phyloP scores from a whole-genome alignment of 1,140 invertebrate genomes.

The Plectus sambesii region DNA sequence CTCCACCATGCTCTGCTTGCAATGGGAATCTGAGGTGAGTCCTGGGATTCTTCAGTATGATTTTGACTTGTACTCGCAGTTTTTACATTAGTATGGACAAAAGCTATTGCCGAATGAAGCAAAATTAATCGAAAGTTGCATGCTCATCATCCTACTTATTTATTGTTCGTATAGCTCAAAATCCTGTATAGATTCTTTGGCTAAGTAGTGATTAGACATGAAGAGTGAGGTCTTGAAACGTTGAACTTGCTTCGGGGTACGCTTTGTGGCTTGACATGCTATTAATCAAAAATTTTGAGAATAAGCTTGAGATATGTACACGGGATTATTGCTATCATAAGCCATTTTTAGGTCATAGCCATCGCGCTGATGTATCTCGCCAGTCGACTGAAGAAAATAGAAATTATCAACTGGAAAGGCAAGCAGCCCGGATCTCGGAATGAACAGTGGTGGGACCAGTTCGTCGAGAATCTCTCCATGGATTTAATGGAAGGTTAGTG shows the following conservation, averaged over 20 bases:
- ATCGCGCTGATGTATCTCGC: constrained; percentile 24
- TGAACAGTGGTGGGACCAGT: constrained; percentile 6
- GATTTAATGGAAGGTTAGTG: background rate
- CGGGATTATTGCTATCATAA: too few relatives aligned
- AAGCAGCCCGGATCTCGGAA: background rate
- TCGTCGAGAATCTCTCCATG: background rate
- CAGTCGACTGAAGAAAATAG: background rate
- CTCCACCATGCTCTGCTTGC: constrained; percentile 85
- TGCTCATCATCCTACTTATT: too few relatives aligned
- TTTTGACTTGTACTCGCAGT: background rate
- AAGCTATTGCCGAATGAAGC: too few relatives aligned
- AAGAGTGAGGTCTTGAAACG: too few relatives aligned
- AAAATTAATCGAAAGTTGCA: too few relatives aligned
- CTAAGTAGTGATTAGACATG: too few relatives aligned
- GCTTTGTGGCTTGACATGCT: too few relatives aligned
- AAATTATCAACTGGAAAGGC: constrained; percentile 3
- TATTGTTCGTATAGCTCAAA: too few relatives aligned
- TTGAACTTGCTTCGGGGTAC: too few relatives aligned
- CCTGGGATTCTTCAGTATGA: constrained; percentile 5
- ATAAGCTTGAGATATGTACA: too few relatives aligned
- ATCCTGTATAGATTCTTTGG: too few relatives aligned
- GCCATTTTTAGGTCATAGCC: constrained; percentile 38
- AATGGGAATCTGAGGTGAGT: constrained; percentile 96
- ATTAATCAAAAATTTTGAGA: background rate
- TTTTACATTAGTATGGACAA: too few relatives aligned